Conservation (phyloP, 1,140 invertebrate species). For the Drosophila simulans region DNA sequence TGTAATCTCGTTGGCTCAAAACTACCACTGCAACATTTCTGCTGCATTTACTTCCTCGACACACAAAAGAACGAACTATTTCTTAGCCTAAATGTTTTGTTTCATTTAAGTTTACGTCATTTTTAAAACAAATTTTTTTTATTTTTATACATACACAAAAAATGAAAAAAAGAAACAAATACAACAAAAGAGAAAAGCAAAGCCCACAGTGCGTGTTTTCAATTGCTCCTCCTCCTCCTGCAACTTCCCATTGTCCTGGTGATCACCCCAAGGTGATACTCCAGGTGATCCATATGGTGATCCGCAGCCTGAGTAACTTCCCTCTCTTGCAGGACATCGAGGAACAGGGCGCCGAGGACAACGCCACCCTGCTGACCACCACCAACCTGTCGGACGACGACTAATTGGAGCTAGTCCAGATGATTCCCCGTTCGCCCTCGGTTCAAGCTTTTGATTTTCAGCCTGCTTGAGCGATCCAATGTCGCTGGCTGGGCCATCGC, state of each 20-base stretch:
- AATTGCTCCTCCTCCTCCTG: conserved; percentile 32
- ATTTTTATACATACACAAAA: conserved; percentile 66
- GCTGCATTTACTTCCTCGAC: conserved; percentile 60
- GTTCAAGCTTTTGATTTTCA: background rate
- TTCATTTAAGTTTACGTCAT: conserved; percentile 53
- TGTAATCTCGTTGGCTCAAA: conserved; percentile 41
- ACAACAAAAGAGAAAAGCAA: conserved; percentile 5
- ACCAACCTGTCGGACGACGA: conserved; percentile 83
- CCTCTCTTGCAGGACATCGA: conserved; percentile 66
- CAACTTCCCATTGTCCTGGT: conserved; percentile 63
- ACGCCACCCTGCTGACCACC: conserved; percentile 80
- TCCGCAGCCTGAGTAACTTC: background rate
- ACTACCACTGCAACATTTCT: conserved; percentile 39
- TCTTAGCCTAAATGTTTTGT: conserved; percentile 63
- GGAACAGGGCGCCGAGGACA: conserved; percentile 79
- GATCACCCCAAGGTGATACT: too few species aligned
- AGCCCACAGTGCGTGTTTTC: conserved; percentile 26
- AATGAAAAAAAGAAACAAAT: conserved; percentile 12
- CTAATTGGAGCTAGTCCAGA: conserved; percentile 41
- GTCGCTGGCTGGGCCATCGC: conserved; percentile 5
- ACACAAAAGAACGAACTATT: conserved; percentile 23
- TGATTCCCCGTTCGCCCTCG: background rate
- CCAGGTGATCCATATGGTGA: too few species aligned
- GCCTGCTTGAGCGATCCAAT: conserved; percentile 14
- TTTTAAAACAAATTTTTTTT: conserved; percentile 72